Percentiles rank a stretch among this genome's conserved stretches.
Conservation (phyloP, 2,888 invertebrate species). For the Cataglyphis livida region DNA sequence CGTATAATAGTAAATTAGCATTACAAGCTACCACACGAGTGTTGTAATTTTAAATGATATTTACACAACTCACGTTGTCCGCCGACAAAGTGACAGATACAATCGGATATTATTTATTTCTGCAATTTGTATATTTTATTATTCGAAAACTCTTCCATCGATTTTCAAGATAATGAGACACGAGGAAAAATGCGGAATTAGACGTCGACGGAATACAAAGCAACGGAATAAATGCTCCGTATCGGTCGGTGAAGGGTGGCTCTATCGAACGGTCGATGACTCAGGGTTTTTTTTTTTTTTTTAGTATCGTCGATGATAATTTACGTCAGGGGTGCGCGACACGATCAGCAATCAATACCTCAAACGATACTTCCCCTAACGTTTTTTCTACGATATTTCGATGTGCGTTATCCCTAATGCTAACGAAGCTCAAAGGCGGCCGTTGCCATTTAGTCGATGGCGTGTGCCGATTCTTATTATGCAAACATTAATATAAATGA, state of each 20-base stretch:
- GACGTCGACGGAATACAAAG: slow-evolving; percentile 61
- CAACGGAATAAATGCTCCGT: slow-evolving; percentile 59
- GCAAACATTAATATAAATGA: slow-evolving; percentile 2
- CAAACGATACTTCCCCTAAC: slow-evolving; percentile 70
- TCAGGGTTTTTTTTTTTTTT: slow-evolving; percentile 80
- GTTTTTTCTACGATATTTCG: slow-evolving; percentile 53
- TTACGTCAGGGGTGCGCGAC: slow-evolving; percentile 81
- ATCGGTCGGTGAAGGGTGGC: slow-evolving; percentile 73
- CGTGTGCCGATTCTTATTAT: neutral
- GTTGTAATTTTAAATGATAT: neutral
- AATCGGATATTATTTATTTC: slow-evolving; percentile 1
- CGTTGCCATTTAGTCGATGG: slow-evolving; percentile 20
- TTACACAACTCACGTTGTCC: neutral
- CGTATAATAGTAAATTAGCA: slow-evolving; percentile 1
- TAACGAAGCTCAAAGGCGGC: slow-evolving; percentile 43
- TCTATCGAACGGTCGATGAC: slow-evolving; percentile 80
- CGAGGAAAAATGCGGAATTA: slow-evolving; percentile 55
- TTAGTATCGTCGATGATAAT: slow-evolving; percentile 81
- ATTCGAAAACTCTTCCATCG: neutral
- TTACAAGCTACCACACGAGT: slow-evolving; percentile 6
- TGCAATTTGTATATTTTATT: slow-evolving; percentile 1
- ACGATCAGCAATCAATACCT: slow-evolving; percentile 83
- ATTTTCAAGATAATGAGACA: slow-evolving; percentile 37
- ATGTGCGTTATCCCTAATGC: slow-evolving; percentile 33
- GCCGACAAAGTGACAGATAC: neutral